Evolutionary conservation across 2,888 invertebrate genomes (phyloP).

Genomic region (Latrodectus hesperus): DNA sequence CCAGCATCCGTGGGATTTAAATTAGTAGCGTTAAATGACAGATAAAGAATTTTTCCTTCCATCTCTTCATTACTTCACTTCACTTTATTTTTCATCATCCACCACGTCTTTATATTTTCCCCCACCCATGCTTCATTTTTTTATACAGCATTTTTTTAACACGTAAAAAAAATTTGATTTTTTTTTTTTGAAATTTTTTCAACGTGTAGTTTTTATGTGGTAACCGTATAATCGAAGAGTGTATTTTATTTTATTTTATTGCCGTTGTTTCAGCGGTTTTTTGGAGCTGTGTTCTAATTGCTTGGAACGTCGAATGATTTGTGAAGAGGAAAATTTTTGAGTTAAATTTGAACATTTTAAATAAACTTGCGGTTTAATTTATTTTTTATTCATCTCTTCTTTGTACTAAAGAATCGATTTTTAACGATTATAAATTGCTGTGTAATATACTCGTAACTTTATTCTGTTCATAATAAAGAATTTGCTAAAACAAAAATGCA

Average conservation of each 20-base stretch:
- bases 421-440: too few relatives aligned
- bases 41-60: slow-evolving; percentile 59
- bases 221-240: not conserved
- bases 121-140: slow-evolving; percentile 33
- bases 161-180: not conserved
- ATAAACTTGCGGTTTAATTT: too few relatives aligned
- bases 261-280: not conserved
- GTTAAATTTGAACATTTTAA: too few relatives aligned
- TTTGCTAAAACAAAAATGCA: too few relatives aligned
- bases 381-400: too few relatives aligned
- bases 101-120: not conserved
- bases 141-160: slow-evolving; percentile 17
- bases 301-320: not conserved
- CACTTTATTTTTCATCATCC: slow-evolving; percentile 31
- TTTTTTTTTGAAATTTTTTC: slow-evolving; percentile 13
- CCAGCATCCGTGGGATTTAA: slow-evolving; percentile 64
- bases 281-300: not conserved
- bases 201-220: too few relatives aligned
- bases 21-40: slow-evolving; percentile 66
- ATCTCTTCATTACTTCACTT: slow-evolving; percentile 67
- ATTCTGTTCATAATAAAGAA: too few relatives aligned
- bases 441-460: too few relatives aligned
- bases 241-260: not conserved
- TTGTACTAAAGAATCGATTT: too few relatives aligned
- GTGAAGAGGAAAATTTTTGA: not conserved